Percentiles rank a stretch among this genome's conserved stretches.
phyloP scores from a whole-genome alignment of 2,797 vertebrate species.

The Hemibagrus guttatus region DNA sequence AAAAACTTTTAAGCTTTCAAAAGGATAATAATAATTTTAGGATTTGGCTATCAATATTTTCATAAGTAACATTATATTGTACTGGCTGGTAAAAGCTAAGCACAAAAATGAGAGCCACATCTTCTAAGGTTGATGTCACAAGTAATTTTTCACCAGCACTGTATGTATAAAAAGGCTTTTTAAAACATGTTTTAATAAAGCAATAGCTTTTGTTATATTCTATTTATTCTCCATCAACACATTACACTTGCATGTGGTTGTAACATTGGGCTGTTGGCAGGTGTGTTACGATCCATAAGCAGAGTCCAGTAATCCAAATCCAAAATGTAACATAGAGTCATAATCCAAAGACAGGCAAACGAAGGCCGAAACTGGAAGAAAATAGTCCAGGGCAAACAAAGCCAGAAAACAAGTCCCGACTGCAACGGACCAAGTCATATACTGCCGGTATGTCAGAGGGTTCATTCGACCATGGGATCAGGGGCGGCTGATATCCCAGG shows the following conservation, averaged over 20 bases:
- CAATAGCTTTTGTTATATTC: background rate
- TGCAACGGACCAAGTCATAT: too few relatives aligned
- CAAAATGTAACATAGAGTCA: too few relatives aligned
- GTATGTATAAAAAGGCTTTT: background rate
- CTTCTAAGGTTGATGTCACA: background rate
- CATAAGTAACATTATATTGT: background rate
- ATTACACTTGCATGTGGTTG: background rate
- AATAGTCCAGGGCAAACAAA: too few relatives aligned
- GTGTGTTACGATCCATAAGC: too few relatives aligned
- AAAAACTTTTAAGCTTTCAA: background rate
- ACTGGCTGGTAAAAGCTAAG: background rate
- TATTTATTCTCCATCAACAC: background rate
- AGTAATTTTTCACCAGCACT: background rate
- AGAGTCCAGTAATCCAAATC: too few relatives aligned
- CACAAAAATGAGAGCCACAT: background rate
- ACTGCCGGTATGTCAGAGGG: too few relatives aligned
- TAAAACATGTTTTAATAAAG: background rate
- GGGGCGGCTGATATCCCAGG: too few relatives aligned
- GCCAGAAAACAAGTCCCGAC: too few relatives aligned
- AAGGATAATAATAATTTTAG: background rate
- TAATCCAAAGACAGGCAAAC: too few relatives aligned
- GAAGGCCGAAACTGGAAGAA: too few relatives aligned
- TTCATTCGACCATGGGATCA: too few relatives aligned
- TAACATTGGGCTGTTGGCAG: too few relatives aligned
- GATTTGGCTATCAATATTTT: background rate